Base-by-base conservation (phyloP, 2,113 vertebrate genomes). In the Nannobrachium achirus region DNA sequence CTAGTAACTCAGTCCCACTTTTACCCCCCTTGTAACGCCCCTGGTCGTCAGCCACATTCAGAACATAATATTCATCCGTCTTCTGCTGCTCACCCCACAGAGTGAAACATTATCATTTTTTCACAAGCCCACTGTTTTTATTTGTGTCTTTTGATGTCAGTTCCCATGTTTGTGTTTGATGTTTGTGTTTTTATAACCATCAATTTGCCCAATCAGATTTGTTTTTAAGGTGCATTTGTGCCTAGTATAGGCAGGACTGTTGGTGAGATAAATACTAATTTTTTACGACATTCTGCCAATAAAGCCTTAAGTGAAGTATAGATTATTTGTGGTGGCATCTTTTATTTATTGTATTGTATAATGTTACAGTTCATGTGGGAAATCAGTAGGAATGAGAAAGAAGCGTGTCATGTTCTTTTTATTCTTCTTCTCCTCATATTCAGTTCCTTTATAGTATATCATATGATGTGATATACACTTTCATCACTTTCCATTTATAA, bases 241-340 rank as follows among this genome's bases (percentile, higher is more conserved):
- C 71, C 63, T 41, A 58, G n/a, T n/a, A 33, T 33, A 33, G 50
- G 13, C 14, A 76, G 66, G 66, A 40, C 55, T 55, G 44, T 20
- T 57, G 14, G 59, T 77, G 56, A 56, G 19, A 72, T 20, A 80
- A 79, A 76, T 82, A 69, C 77, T 79, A 44, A 55, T 79, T 82
- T 86, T 84, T 78, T 74, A 80, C 76, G 70, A 66, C 83, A 74
- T 78, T 75, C 41, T 69, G 44, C 41, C 18, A 86, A 71, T 87
- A 89, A 86, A 88, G 19, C 71, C 55, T 71, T n/a, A 68, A 82
- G n/a, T 49, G 63, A 76, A 60, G 63, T 16, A 48, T 10, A 18
- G 10, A 10, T 1, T 56, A 3, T 15, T 63, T 5, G 1, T 15
- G 19, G 15, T 13, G 14, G 57, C 45, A 25, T 15, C 52, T 65